Conservation (phyloP, 2,888 invertebrate genomes). For the Epistrophe eligans region DNA sequence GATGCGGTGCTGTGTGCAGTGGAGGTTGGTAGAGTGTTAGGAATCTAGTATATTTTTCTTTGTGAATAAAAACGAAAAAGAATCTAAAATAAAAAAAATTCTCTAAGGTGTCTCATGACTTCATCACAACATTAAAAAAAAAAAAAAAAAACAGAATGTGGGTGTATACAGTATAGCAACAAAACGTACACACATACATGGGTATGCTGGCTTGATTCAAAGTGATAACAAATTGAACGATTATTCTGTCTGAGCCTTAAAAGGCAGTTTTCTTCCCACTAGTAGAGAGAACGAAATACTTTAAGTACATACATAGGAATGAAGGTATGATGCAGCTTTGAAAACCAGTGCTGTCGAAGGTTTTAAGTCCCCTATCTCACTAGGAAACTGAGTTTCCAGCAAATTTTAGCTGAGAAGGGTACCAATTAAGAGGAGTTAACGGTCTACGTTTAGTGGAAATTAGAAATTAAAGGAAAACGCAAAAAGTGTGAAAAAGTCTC, state of each 20-base stretch:
- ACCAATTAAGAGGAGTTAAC: no score
- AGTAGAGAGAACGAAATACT: conserved; percentile 2
- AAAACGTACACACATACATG: no score
- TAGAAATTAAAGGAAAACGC: no score
- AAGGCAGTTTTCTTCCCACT: background rate
- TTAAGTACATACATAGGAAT: background rate
- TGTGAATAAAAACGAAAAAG: background rate
- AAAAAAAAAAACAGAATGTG: background rate
- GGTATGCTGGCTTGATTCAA: conserved; percentile 16
- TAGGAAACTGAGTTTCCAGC: no score
- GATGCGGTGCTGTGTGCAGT: background rate
- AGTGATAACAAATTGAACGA: conserved; percentile 28
- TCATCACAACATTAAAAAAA: conserved; percentile 1
- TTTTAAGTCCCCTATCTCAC: no score
- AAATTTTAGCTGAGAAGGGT: no score
- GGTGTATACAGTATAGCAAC: background rate
- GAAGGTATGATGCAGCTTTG: no score
- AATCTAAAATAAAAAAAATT: background rate
- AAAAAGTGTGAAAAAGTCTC: no score
- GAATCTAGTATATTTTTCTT: conserved; percentile 1
- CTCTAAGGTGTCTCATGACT: conserved; percentile 17
- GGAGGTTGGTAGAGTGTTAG: background rate
- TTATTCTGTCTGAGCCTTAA: conserved; percentile 21
- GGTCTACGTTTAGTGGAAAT: no score
- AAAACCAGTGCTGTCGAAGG: conserved; percentile 12